Conservation (phyloP, 2,888 invertebrate genomes). For the Drosophila subsilvestris region DNA sequence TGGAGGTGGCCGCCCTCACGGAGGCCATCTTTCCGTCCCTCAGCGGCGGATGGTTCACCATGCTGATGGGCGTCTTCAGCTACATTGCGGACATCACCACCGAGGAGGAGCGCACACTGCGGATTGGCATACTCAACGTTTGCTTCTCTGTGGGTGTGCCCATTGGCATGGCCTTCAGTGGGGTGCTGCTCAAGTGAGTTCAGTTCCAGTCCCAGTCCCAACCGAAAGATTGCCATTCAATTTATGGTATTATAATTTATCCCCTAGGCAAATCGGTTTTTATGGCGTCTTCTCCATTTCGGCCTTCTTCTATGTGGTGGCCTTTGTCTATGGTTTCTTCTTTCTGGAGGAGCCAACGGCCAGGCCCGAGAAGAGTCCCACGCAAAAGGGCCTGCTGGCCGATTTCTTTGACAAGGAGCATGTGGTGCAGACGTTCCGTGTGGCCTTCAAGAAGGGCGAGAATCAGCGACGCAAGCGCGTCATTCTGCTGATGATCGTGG, state of each 20-base stretch:
- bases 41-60: slow-evolving; percentile 93
- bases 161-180: slow-evolving; percentile 94
- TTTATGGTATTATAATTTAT: too few species aligned
- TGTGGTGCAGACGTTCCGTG: slow-evolving; percentile 90
- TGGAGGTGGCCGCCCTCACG: slow-evolving; percentile 91
- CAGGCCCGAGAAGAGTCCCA: slow-evolving; percentile 70
- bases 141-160: slow-evolving; percentile 95
- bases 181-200: slow-evolving; percentile 87
- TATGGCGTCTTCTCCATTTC: slow-evolving; percentile 93
- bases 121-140: slow-evolving; percentile 94
- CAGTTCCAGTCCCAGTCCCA: too few species aligned
- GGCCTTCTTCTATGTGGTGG: slow-evolving; percentile 89
- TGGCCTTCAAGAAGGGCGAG: slow-evolving; percentile 91
- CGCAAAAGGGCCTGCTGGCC: slow-evolving; percentile 75
- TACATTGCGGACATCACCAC: slow-evolving; percentile 95
- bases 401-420: slow-evolving; percentile 92
- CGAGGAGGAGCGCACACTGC: slow-evolving; percentile 91
- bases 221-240: too few species aligned
- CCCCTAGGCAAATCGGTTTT: slow-evolving; percentile 88
- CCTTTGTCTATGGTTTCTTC: slow-evolving; percentile 90
- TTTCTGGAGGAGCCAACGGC: slow-evolving; percentile 87
- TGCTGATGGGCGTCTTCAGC: slow-evolving; percentile 95
- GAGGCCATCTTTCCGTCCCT: slow-evolving; percentile 93
- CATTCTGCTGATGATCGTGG: slow-evolving; percentile 90
- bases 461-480: slow-evolving; percentile 90